Percentiles rank a stretch among this genome's conserved stretches.
Conservation (phyloP, 2,113 vertebrate species). For the Xiphorhynchus elegans region DNA sequence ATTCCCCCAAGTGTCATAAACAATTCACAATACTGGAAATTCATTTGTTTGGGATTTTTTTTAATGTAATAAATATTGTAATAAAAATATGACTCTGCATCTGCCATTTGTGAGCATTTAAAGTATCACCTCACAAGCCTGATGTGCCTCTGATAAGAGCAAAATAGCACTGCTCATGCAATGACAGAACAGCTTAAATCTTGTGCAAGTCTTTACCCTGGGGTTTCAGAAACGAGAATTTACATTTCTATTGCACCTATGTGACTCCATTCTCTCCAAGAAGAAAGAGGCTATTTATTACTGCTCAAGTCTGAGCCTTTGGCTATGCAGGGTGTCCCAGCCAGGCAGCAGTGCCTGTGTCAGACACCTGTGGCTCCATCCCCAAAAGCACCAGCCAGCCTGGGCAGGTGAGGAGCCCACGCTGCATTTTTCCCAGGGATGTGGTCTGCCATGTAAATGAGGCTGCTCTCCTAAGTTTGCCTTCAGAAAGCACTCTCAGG, state of each 20-base stretch:
- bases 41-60: background rate
- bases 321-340: background rate
- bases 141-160: background rate
- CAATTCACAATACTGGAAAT: background rate
- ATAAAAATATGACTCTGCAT: background rate
- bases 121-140: background rate
- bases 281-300: background rate
- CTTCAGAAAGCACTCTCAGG: background rate
- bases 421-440: background rate
- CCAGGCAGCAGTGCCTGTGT: background rate
- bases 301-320: rapidly evolving
- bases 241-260: background rate
- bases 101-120: background rate
- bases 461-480: background rate
- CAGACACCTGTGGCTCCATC: background rate
- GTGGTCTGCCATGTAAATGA: background rate
- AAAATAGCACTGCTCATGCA: background rate
- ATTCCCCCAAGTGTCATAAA: background rate
- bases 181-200: background rate
- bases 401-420: background rate
- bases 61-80: background rate
- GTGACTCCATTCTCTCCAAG: background rate
- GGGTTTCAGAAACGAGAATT: background rate
- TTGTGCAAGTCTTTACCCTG: background rate
- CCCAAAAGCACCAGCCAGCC: background rate